Evolutionary conservation across 1,140 invertebrate species (phyloP), one percentile per base, ranked within the genome.

Genomic region (Tribolium castaneum): DNA sequence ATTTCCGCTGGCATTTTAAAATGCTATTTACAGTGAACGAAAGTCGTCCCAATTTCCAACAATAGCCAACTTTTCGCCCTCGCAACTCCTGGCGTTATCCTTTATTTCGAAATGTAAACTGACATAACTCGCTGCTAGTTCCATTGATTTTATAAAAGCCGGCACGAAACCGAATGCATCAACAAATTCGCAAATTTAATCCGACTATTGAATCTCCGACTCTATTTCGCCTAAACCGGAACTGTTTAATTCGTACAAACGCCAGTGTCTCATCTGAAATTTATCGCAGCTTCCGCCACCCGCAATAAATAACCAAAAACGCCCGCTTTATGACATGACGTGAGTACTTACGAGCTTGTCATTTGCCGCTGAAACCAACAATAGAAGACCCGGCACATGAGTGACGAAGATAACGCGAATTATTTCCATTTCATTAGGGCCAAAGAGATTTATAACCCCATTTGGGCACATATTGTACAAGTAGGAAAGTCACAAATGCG

Each of bases 401-500:
- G 19, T 62, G 56, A 62, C 56, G 22, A 25, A 62, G 59, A 66
- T 66, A 66, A 66, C 30, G 59, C 59, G 12, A 66, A 66, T 66
- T 66, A 66, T 66, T 66, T 66, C 59, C 59, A 66, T 66, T 66
- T 66, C 59, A 66, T 66, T 66, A 66, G 59, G 59, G 30, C 19
- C 34, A 30, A 35, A 66, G 30, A 66, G 59, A 66, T 66, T 66
- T 66, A 66, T 66, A 14, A 10, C 59, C 1, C 25, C 59, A 66
- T 66, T 66, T 30, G 59, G 3, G 25, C 59, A 66, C 59, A 66
- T 66, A 66, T 66, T 66, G 59, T 35, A 22, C 7, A 66, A 66
- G 59, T 35, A 9, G 9, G 39, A 66, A 66, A 66, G 34, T 66
- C 30, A 10, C n/a, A 45, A 45, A 45, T 45, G 39, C 39, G 39